Conservation (phyloP, 1,140 invertebrate species). For the Zaprionus ornatus region DNA sequence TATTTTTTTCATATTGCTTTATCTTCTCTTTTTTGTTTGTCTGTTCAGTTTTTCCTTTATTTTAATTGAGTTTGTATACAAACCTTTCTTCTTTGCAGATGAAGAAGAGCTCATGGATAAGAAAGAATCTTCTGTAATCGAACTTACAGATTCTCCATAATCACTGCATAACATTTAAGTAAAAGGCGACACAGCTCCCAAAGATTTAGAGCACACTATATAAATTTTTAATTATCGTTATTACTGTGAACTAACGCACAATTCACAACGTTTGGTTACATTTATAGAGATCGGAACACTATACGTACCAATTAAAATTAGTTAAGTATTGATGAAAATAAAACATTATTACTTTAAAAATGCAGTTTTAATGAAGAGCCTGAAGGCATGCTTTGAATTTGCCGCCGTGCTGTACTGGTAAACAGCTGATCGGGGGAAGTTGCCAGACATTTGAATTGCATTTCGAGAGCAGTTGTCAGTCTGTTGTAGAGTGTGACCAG, state of each 20-base stretch:
- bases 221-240: neutral
- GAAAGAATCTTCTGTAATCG: slow-evolving; percentile 68
- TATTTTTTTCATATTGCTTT: slow-evolving; percentile 8
- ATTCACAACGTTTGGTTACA: slow-evolving; percentile 17
- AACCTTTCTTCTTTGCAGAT: slow-evolving; percentile 61
- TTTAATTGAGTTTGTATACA: slow-evolving; percentile 48
- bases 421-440: slow-evolving; percentile 10
- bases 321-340: slow-evolving; percentile 22
- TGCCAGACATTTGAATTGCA: slow-evolving; percentile 12
- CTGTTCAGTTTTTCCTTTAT: slow-evolving; percentile 27
- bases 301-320: slow-evolving; percentile 14
- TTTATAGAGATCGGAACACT: slow-evolving; percentile 15
- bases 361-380: neutral
- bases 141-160: slow-evolving; percentile 68
- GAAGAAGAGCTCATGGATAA: slow-evolving; percentile 34
- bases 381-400: neutral
- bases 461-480: slow-evolving; percentile 22
- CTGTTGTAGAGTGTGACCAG: neutral
- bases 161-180: slow-evolving; percentile 3
- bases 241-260: slow-evolving; percentile 14
- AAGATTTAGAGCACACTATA: slow-evolving; percentile 47
- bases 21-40: slow-evolving; percentile 14
- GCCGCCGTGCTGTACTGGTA: neutral
- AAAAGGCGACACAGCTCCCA: slow-evolving; percentile 37
- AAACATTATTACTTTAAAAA: neutral